Evolutionary conservation across 2,888 invertebrate genomes (phyloP).

Genomic region (Melanostoma scalare): DNA sequence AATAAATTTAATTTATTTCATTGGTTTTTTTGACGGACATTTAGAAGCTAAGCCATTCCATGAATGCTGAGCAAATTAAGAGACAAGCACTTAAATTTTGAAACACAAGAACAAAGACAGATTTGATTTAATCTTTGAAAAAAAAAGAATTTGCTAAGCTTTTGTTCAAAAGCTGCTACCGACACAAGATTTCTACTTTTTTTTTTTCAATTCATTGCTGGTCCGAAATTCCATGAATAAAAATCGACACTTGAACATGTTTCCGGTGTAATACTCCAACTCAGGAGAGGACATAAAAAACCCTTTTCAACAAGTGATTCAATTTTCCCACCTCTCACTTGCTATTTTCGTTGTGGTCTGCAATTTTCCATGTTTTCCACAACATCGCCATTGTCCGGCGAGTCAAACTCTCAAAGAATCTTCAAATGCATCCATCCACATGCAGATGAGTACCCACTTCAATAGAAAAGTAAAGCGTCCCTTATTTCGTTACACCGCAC

Average conservation of each 20-base stretch:
- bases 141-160: background rate
- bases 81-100: too few species aligned
- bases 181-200: too few species aligned
- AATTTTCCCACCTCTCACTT: conserved; percentile 15
- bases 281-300: conserved; percentile 8
- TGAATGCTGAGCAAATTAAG: too few species aligned
- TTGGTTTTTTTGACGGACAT: background rate
- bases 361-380: conserved; percentile 60
- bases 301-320: conserved; percentile 55
- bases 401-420: conserved; percentile 45
- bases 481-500: conserved; percentile 19
- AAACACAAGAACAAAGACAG: too few species aligned
- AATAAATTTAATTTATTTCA: conserved; percentile 18
- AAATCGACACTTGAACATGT: conserved; percentile 47
- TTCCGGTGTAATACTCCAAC: conserved; percentile 34
- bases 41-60: too few species aligned
- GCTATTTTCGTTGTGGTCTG: conserved; percentile 38
- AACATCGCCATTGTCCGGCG: conserved; percentile 64
- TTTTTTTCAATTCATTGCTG: conserved; percentile 2
- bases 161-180: conserved; percentile 4
- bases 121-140: too few species aligned
- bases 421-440: conserved; percentile 70
- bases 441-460: conserved; percentile 66
- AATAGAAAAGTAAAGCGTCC: conserved; percentile 48
- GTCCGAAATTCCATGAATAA: conserved; percentile 29